Evolutionary conservation across 2,888 invertebrate genomes (phyloP), one percentile per base, ranked within the genome.

Genomic region (Gari tellinella): DNA sequence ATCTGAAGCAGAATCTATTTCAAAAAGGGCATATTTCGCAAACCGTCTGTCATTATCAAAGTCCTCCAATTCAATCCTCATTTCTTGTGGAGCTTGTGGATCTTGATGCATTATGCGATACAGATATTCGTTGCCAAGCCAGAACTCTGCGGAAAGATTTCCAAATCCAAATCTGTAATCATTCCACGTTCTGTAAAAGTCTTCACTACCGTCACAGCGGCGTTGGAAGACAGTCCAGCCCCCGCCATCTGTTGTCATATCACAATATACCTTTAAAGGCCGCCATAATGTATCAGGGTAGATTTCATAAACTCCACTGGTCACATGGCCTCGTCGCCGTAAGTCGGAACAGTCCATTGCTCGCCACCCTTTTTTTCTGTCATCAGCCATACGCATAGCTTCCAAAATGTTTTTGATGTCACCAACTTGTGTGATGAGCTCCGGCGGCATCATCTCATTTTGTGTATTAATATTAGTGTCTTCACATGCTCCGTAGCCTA

Each of bases 171-270:
- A 70, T 23, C 55, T 31, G 37, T 75, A 75, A 23, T 70, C 60
- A 3, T 55, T 17, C 75, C 75, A 75, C 0, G 25, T 41, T 19
- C 75, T 41, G 43, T 58, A 48, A 23, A 76, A 76, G 19, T 72
- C 37, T 17, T 65, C 72, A 2, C 64, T 43, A 2, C 72, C 72
- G 23, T 76, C 68, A 23, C 41, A 17, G 2, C 72, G 62, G 19
- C 76, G 45, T 46, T 72, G 76, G 38, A 76, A 72, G 8, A 82
- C 78, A 15, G 67, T 78, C 82, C 82, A 82, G 1, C 82, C 82
- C 0, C 78, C 80, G 1, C 72, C 82, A 41, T 72, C 53, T 17
- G 64, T 70, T 26, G 58, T 55, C 52, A 51, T 49, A 25, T 70
- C 70, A 52, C 72, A 67, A 31, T 53, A 72, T 12, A 72, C 66